Evolutionary conservation across 2,797 vertebrate species (phyloP), one percentile per base, ranked within the genome.

Genomic region (Xyrichtys novacula): DNA sequence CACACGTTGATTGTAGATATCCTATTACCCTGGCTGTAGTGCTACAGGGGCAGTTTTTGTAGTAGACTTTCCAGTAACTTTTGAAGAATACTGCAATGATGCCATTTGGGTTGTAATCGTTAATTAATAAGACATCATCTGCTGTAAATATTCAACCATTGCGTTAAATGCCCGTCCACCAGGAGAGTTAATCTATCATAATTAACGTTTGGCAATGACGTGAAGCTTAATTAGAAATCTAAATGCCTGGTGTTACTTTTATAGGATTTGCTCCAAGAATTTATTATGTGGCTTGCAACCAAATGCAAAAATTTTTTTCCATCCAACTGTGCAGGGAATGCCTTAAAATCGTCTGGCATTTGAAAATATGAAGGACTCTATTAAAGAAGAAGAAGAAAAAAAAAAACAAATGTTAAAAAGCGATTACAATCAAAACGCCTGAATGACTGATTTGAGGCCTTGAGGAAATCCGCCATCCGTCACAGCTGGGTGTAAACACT

Each of bases 1-100:
- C 74, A 81, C 55, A 65, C 53, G 84, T 75, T 73, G 83, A 91
- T 86, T 62, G 61, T 25, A 64, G 66, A 58, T 71, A 84, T 86
- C 70, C 75, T 49, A 83, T 84, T 87, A 76, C 78, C 62, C 42
- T 11, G 11, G 62, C 68, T 23, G 49, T 54, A 62, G 36, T 16
- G 75, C 75, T 64, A 25, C 40, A 60, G 79, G 74, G 70, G n/a
- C 3, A 48, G 19, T 57, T 79, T 74, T 52, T 64, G 75, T 60
- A 67, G 53, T 47, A 75, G 54, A 63, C 39, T 46, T 50, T 25
- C 50, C 56, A 76, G 65, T 71, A 29, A 26, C 59, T 59, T 53
- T 68, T 46, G 32, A 25, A 22, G 32, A 53, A 11, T 16, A 19
- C n/a, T n/a, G 19, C 47, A 32, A 60, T 56, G 47, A 34, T 46